These are phyloP conservation scores for Drepanosiphum platanoidis DNA, from an alignment of 2,888 invertebrate species.

Conservation along the genomic window DNA sequence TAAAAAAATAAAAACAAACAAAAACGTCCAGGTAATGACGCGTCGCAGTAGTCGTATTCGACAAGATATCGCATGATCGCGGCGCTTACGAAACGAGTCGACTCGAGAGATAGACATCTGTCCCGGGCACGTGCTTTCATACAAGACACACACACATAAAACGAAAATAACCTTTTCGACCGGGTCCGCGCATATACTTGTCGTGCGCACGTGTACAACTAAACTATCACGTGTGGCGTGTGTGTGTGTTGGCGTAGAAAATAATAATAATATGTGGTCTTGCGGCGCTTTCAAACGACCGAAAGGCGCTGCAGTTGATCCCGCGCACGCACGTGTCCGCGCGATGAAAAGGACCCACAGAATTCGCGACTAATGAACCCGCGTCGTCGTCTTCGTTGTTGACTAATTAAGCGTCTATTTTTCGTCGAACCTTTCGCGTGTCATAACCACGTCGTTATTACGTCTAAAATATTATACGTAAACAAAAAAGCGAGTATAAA, in stretches of 20 bases:
- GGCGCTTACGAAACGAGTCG: neutral
- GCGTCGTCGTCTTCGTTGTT: neutral
- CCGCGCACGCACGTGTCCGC: neutral
- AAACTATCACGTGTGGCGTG: neutral
- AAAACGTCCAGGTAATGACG: neutral
- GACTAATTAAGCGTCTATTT: neutral
- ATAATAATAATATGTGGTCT: neutral
- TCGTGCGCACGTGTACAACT: neutral
- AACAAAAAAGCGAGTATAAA: too few species aligned
- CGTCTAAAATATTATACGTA: neutral
- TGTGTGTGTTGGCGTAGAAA: neutral
- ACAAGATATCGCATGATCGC: neutral
- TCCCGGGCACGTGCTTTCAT: neutral
- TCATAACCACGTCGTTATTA: neutral
- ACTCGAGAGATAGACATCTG: conserved; percentile 1
- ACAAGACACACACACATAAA: neutral
- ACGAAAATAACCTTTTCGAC: neutral
- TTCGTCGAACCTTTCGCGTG: neutral
- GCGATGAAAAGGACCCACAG: neutral
- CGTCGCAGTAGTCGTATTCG: neutral
- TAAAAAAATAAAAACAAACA: too few species aligned
- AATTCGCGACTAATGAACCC: conserved; percentile 39
- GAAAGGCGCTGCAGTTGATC: neutral
- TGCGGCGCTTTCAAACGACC: neutral
- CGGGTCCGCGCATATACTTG: neutral